phyloP scores from a whole-genome alignment of 1,140 invertebrate species.

The Hypothenemus hampei region DNA sequence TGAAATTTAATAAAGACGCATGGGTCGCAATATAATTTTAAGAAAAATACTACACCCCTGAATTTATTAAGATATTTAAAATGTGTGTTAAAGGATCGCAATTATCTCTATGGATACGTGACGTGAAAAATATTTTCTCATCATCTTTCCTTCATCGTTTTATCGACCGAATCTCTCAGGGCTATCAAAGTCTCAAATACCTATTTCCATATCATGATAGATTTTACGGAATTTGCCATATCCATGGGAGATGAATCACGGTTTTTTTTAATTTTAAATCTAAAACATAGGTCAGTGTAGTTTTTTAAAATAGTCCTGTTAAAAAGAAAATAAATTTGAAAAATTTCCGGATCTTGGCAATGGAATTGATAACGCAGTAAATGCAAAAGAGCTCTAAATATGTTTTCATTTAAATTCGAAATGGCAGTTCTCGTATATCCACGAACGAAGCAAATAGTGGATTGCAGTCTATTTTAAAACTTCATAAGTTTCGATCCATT shows the following conservation, averaged over 20 bases:
- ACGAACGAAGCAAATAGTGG: conserved; percentile 1
- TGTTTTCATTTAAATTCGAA: conserved; percentile 9
- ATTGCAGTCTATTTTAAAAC: conserved; percentile 4
- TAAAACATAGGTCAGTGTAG: background rate
- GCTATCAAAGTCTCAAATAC: conserved; percentile 40
- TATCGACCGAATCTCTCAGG: conserved; percentile 31
- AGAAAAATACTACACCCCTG: background rate
- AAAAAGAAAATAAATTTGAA: background rate
- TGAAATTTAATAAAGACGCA: background rate
- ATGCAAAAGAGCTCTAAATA: conserved; percentile 3
- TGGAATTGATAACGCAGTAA: conserved; percentile 1
- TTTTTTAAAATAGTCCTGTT: background rate
- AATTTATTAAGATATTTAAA: background rate
- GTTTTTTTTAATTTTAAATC: background rate
- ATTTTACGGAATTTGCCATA: conserved; percentile 33
- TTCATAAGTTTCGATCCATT: conserved; percentile 3
- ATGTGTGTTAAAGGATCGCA: background rate
- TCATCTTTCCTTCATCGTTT: conserved; percentile 24
- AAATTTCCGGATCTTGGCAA: background rate
- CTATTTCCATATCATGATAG: conserved; percentile 44
- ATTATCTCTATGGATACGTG: background rate
- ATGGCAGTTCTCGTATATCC: background rate
- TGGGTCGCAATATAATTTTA: background rate
- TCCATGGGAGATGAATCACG: background rate
- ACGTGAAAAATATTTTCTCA: conserved; percentile 15